phyloP scores from a whole-genome alignment of 2,888 invertebrate genomes.

The Acanthosepion lycidas region DNA sequence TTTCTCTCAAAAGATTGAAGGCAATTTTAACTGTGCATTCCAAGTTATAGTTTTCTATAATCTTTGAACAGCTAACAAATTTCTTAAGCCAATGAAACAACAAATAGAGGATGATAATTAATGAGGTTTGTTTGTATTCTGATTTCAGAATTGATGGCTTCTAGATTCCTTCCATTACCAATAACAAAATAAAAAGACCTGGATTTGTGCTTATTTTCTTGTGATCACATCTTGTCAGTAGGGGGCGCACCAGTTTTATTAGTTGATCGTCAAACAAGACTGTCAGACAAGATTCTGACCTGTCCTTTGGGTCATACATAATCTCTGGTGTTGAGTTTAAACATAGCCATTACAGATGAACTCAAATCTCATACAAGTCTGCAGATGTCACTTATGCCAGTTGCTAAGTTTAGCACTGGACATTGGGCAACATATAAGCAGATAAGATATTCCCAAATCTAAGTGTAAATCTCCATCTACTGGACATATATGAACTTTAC shows the following conservation, averaged over 20 bases:
- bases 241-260: neutral
- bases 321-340: neutral
- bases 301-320: constrained; percentile 20
- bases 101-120: neutral
- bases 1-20: neutral
- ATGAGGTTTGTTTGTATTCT: neutral
- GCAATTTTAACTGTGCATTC: neutral
- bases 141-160: neutral
- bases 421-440: neutral
- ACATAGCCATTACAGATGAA: neutral
- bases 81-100: neutral
- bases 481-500: neutral
- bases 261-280: neutral
- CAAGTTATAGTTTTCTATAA: neutral
- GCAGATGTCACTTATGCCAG: neutral
- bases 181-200: neutral
- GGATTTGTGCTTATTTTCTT: neutral
- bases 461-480: neutral
- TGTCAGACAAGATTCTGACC: neutral
- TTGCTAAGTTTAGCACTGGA: neutral
- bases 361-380: neutral
- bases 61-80: neutral
- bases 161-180: neutral
- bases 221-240: neutral
- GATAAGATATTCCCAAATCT: neutral